Percentiles rank a stretch among this genome's conserved stretches.
These are phyloP conservation scores for Martes martes DNA, from an alignment of 2,113 vertebrate genomes.

Conservation along the genomic window DNA sequence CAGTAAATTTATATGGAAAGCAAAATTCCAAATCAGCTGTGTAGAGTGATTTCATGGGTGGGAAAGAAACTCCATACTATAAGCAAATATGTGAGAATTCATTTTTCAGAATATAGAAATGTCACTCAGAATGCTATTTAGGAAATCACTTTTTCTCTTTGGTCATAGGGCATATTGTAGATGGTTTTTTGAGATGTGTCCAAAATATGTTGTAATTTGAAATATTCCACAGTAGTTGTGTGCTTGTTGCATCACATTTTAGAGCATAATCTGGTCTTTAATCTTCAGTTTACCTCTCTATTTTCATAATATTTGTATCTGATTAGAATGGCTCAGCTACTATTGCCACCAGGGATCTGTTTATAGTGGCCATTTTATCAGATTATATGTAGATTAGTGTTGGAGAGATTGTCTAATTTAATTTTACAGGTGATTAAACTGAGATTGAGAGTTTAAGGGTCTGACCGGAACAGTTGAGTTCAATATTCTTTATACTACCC, in stretches of 20 bases:
- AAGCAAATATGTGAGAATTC: neutral
- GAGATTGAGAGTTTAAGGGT: neutral
- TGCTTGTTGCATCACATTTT: neutral
- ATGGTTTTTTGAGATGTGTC: neutral
- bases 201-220: neutral
- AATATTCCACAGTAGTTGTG: neutral
- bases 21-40: neutral
- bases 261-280: neutral
- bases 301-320: neutral
- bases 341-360: neutral
- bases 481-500: neutral
- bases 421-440: conserved; percentile 39
- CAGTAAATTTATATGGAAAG: neutral
- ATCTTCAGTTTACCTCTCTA: neutral
- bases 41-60: neutral
- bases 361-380: neutral
- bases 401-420: neutral
- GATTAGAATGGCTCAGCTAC: neutral
- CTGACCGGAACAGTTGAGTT: neutral
- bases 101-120: neutral
- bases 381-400: neutral
- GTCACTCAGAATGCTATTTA: neutral
- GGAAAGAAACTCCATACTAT: neutral
- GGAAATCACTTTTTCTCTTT: neutral
- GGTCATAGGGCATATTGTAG: neutral